phyloP scores from a whole-genome alignment of 2,797 vertebrate genomes.

The Chromis chromis region DNA sequence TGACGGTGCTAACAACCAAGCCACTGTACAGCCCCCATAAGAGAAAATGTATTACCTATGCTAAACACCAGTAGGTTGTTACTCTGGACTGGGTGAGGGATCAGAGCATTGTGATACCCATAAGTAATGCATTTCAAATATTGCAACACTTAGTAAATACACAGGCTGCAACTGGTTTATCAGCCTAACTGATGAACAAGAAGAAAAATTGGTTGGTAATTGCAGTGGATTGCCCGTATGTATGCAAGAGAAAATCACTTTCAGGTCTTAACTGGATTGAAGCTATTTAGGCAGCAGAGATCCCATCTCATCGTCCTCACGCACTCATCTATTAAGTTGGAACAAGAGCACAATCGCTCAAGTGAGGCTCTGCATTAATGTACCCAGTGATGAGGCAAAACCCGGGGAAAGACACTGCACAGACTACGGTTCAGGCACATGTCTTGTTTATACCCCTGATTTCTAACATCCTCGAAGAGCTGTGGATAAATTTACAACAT shows the following conservation, averaged over 20 bases:
- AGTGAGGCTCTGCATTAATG: conserved; percentile 47
- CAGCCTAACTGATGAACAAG: background rate
- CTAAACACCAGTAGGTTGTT: background rate
- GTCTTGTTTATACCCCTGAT: background rate
- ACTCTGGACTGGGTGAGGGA: conserved; percentile 2
- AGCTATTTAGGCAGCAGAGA: conserved; percentile 42
- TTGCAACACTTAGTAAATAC: conserved; percentile 32
- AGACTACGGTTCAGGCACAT: background rate
- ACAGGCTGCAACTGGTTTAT: conserved; percentile 9
- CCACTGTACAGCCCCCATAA: no score
- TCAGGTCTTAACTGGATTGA: conserved; percentile 41
- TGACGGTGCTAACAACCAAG: no score
- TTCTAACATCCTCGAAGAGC: background rate
- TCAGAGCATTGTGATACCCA: conserved; percentile 14
- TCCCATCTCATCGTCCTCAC: conserved; percentile 30
- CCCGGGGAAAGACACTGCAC: background rate
- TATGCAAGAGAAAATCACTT: conserved; percentile 26
- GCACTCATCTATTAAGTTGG: conserved; percentile 31
- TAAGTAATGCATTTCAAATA: conserved; percentile 16
- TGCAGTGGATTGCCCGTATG: conserved; percentile 1
- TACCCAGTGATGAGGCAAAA: conserved; percentile 30
- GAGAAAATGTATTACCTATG: background rate
- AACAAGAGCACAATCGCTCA: conserved; percentile 21
- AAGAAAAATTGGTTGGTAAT: background rate
- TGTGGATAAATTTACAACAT: no score